Evolutionary conservation across 2,888 invertebrate species (phyloP), one percentile per base, ranked within the genome.

Genomic region (Drosophila mettleri): DNA sequence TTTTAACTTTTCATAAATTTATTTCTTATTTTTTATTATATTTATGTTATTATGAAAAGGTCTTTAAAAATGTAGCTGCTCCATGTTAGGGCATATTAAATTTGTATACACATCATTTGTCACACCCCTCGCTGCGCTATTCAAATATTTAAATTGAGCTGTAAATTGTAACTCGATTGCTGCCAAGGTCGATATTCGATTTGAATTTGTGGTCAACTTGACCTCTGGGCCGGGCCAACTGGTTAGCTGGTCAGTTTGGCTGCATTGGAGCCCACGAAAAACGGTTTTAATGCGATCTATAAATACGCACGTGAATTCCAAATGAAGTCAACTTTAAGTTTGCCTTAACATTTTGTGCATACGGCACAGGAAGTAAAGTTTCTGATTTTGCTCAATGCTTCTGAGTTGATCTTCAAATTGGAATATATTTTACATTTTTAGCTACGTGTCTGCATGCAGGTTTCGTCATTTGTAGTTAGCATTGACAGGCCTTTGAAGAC

Each of bases 91-190:
- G 53, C 51, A 72, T 34, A 10, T 22, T 10, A 14, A 27, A 16
- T 53, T 18, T 29, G 22, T 34, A 60, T 39, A 49, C 24, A 41
- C 57, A 36, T 48, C 10, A 68, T 76, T 61, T 45, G 66, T 52
- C 63, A 63, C 72, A 57, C 72, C 77, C 60, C 77, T 64, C 45
- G 51, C 46, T 34, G 48, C 14, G 22, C 46, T 77, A 29, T 62
- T 88, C 69, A 86, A 88, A 85, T 85, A 85, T 85, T 85, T 65
- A 85, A 88, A 88, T 83, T 74, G 76, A 86, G 76, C 69, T 74
- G 77, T 85, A 86, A 86, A 83, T 74, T 80, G 81, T 86, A 78
- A 86, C 64, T 69, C 84, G 88, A 71, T 74, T 87, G 85, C 81
- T 77, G 69, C 69, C 86, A 84, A 87, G 84, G 84, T 79, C 69